A percentile compares a stretch with the other conserved stretches of the same genome.
Conservation (phyloP, 2,888 invertebrate genomes). For the Neelides folsomi region DNA sequence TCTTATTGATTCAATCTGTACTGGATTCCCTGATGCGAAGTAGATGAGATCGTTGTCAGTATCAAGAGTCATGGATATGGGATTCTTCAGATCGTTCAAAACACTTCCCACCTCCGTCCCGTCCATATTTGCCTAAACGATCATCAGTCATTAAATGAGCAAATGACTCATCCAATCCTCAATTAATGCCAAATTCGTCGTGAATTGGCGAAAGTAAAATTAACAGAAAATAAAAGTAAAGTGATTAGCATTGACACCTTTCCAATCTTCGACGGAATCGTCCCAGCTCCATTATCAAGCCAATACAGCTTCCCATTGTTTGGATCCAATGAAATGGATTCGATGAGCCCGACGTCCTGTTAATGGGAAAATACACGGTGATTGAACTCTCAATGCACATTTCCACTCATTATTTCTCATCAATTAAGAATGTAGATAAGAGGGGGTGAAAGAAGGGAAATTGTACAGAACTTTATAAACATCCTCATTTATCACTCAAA, state of each 20-base stretch:
- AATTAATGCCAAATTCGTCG: too few relatives aligned
- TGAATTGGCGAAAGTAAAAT: too few relatives aligned
- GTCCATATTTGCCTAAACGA: slow-evolving; percentile 66
- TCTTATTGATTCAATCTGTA: slow-evolving; percentile 36
- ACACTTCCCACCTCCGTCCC: slow-evolving; percentile 66
- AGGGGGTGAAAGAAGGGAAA: too few relatives aligned
- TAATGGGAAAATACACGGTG: neutral
- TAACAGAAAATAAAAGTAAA: too few relatives aligned
- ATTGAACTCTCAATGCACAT: neutral
- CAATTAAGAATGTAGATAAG: too few relatives aligned
- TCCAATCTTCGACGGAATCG: slow-evolving; percentile 48
- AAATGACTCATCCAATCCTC: too few relatives aligned
- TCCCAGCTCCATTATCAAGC: slow-evolving; percentile 87
- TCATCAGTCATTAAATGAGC: slow-evolving; percentile 32
- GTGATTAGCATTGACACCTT: slow-evolving; percentile 17
- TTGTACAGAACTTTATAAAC: too few relatives aligned
- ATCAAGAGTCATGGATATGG: slow-evolving; percentile 36
- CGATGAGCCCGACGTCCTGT: neutral
- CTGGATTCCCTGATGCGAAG: slow-evolving; percentile 68
- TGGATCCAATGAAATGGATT: slow-evolving; percentile 54
- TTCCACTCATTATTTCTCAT: too few relatives aligned
- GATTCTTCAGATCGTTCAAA: slow-evolving; percentile 42
- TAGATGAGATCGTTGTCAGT: slow-evolving; percentile 68
- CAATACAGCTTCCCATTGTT: slow-evolving; percentile 84
- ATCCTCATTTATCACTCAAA: too few relatives aligned